Percentiles rank a stretch among this genome's conserved stretches.
phyloP scores from a whole-genome alignment of 2,888 invertebrate species.

The Oligia fasciuncula region DNA sequence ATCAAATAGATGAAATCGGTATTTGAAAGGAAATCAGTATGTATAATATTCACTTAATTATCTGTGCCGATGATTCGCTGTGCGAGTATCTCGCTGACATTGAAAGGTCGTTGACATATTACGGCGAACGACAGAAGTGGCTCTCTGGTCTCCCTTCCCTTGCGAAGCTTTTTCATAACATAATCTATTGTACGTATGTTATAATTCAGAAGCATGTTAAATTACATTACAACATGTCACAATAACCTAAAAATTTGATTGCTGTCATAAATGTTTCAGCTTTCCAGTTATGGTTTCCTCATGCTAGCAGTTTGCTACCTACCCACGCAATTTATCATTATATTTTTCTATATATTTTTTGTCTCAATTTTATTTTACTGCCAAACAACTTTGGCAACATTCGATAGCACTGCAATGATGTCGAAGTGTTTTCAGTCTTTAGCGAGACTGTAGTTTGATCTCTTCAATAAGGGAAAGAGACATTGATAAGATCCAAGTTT shows the following conservation, averaged over 20 bases:
- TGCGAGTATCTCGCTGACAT: constrained; percentile 83
- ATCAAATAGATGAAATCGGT: constrained; percentile 69
- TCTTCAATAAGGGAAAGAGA: constrained; percentile 65
- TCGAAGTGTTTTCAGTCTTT: constrained; percentile 1
- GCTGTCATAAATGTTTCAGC: neutral
- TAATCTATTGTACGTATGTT: constrained; percentile 56
- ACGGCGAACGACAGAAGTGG: constrained; percentile 77
- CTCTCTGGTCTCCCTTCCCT: constrained; percentile 79
- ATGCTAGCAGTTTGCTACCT: constrained; percentile 18
- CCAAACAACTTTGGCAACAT: neutral
- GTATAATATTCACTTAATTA: constrained; percentile 76
- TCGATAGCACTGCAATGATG: neutral
- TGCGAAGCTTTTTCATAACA: constrained; percentile 69
- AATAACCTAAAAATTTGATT: constrained; percentile 15
- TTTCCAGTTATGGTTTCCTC: constrained; percentile 24
- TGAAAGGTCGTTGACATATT: constrained; percentile 87
- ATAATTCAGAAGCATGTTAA: constrained; percentile 49
- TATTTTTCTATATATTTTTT: constrained; percentile 13
- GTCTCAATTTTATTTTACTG: neutral
- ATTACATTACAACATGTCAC: constrained; percentile 35
- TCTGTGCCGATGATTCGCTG: constrained; percentile 78
- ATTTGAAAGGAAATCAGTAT: constrained; percentile 73
- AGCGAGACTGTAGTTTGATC: constrained; percentile 30
- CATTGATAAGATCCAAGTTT: constrained; percentile 79
- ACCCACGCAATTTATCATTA: constrained; percentile 1